Percentiles rank a stretch among this genome's conserved stretches.
Conservation (phyloP, 2,113 vertebrate genomes). For the Athene cunicularia region DNA sequence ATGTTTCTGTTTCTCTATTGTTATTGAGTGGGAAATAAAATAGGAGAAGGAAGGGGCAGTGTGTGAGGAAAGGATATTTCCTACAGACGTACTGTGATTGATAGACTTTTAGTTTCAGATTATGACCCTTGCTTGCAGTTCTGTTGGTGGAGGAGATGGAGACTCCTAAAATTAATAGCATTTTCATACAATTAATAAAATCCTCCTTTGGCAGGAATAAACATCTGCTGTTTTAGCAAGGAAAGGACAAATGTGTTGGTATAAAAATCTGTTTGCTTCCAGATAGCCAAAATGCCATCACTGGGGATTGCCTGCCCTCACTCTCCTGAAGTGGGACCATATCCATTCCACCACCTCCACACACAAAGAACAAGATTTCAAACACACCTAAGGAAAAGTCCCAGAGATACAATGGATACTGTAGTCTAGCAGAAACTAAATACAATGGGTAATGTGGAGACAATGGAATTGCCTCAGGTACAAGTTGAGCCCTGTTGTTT, state of each 20-base stretch:
- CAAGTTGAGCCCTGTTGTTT: neutral
- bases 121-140: neutral
- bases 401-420: neutral
- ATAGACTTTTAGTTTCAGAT: neutral
- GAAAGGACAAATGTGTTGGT: neutral
- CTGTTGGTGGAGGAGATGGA: neutral
- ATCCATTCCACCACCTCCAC: neutral
- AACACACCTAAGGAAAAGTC: neutral
- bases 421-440: neutral
- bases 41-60: neutral
- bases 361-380: neutral
- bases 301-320: neutral
- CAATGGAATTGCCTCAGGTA: neutral
- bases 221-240: neutral
- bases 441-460: neutral
- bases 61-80: neutral
- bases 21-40: neutral
- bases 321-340: neutral
- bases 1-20: neutral
- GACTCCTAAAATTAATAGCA: neutral
- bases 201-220: neutral
- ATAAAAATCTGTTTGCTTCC: neutral
- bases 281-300: neutral
- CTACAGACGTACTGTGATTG: fast-evolving
- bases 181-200: neutral